Percentiles rank a stretch among this genome's conserved stretches.
Evolutionary conservation across 2,797 vertebrate species (phyloP).

Genomic region (Phyllotis vaccarum): DNA sequence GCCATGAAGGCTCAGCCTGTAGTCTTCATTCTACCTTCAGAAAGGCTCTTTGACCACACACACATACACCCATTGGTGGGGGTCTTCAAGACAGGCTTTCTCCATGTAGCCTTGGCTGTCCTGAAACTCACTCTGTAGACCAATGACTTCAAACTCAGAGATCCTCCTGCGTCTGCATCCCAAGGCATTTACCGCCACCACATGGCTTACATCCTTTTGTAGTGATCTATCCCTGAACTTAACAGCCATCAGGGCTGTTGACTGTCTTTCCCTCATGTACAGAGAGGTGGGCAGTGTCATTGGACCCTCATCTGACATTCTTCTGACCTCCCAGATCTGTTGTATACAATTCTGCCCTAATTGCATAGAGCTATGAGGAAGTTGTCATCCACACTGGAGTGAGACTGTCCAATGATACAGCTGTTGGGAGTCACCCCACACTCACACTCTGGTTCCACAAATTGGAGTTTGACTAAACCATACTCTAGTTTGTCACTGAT

Average conservation of each 20-base stretch:
- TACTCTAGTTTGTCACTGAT: background rate
- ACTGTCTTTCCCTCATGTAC: background rate
- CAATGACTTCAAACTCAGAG: no score
- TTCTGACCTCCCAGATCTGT: background rate
- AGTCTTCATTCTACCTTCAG: background rate
- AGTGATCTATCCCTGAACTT: background rate
- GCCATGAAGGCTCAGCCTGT: background rate
- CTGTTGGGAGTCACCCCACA: background rate
- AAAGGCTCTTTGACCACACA: background rate
- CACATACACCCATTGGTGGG: no score
- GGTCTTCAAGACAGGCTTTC: no score
- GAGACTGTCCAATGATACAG: background rate
- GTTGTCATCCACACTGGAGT: background rate
- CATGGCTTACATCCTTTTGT: background rate
- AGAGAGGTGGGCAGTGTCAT: background rate
- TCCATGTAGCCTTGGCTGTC: no score
- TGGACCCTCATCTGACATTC: background rate
- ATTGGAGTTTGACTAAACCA: background rate
- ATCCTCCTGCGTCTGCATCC: no score
- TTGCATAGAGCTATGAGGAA: background rate
- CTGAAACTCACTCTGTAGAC: no score
- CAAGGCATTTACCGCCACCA: no score
- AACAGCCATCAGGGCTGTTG: background rate
- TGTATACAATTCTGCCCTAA: no score
- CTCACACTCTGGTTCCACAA: background rate